Evolutionary conservation across 2,888 invertebrate species (phyloP), one percentile per base, ranked within the genome.

Genomic region (Drosophila birchii): DNA sequence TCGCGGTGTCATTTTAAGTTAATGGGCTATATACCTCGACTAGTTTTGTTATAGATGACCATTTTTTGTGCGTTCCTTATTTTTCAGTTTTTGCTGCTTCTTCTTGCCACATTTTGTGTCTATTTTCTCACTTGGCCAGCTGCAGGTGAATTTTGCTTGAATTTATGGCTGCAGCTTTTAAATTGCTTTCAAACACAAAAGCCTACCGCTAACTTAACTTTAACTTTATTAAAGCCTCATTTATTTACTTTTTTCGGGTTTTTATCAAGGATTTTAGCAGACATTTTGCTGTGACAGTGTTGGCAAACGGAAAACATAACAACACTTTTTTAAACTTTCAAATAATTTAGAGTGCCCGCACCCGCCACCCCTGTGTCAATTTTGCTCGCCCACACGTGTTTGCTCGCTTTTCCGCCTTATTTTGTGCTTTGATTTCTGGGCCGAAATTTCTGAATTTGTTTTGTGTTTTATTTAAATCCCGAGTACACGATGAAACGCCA

Each of bases 1-100:
- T 72, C 73, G 78, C 51, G 83, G 88, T 90, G 90, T 90, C 91
- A 90, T 88, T 91, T 90, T 82, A 80, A 89, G 85, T 91, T 90
- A 90, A 90, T 91, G 90, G 90, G 84, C 86, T 88, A 88, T 83
- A 85, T 86, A 82, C 81, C 79, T 77, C 66, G 59, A 45, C 51
- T 29, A 39, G 67, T 67, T 67, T 64, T 18, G 54, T 56, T 47
- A 56, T 39, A 41, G 67, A 66, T 20, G 64, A 64, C 36, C 20
- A 7, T 61, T 61, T 62, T 62, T 51, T 51, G 47, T 62, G 49
- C 43, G 43, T 61, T 23, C 16, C 12, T 53, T 32, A n/a, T 29
- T 39, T 57, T 57, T 8, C 23, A 5, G 18, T 29, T 11, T 47
- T 3, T 4, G 23, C 16, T 20, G 23, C 16, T 20, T 23, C 26